Evolutionary conservation across 2,113 vertebrate species (phyloP).

Genomic region (Macroglossus sobrinus): DNA sequence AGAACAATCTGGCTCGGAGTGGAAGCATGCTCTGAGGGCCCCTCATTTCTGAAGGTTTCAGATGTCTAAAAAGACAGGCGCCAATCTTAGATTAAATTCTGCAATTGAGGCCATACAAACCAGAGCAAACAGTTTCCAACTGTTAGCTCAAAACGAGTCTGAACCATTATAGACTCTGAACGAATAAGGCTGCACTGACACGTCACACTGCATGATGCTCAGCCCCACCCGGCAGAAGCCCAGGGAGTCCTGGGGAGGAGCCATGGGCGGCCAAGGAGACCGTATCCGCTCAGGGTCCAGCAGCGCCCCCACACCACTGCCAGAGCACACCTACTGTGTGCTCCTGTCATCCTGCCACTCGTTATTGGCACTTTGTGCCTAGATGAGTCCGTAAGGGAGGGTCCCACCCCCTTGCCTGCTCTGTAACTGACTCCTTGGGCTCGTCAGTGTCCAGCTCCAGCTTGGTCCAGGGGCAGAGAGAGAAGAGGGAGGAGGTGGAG

Average conservation of each 20-base stretch:
- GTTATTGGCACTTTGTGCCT: too few species aligned
- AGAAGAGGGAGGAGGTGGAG: not conserved
- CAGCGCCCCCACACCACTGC: not conserved
- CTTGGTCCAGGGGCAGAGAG: not conserved
- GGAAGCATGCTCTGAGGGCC: not conserved
- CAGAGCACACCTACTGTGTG: not conserved
- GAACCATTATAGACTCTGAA: accelerated
- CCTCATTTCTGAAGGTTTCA: not conserved
- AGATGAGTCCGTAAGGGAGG: not conserved
- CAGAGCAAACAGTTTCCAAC: not conserved
- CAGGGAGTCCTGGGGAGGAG: too few species aligned
- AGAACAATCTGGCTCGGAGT: too few species aligned
- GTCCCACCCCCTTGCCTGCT: not conserved
- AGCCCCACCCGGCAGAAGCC: not conserved
- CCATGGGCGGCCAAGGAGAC: too few species aligned
- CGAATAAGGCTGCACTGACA: not conserved
- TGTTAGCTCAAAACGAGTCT: not conserved
- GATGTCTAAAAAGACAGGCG: not conserved
- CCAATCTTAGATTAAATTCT: not conserved
- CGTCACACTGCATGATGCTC: accelerated
- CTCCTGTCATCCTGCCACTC: not conserved
- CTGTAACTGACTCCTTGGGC: not conserved
- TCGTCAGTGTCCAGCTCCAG: not conserved
- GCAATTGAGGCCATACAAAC: not conserved
- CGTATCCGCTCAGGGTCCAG: not conserved